Base-by-base conservation (phyloP, 2,888 invertebrate genomes). In the Phengaris arion region DNA sequence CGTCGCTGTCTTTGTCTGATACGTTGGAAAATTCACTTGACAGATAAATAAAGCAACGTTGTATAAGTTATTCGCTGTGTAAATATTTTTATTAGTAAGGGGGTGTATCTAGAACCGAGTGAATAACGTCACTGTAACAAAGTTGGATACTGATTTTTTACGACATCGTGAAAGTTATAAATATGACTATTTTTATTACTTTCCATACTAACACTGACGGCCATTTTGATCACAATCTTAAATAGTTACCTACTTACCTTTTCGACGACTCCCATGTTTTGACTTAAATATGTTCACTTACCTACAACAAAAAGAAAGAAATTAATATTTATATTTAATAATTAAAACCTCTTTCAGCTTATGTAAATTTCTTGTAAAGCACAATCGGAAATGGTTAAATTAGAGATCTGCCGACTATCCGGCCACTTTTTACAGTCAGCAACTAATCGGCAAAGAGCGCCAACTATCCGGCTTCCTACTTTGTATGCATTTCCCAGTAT, bases 291-390 rank as follows among this genome's bases (percentile, higher is more conserved):
- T 48, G 55, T 48, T 54, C 15, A 15, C 75, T 75, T 75, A 75
- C 75, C 75, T 75, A 35, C 13, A 75, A 70, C 57, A 75, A 75
- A 70, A 10, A 15, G 35, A 70, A 68, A 48, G 2, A 15, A 5
- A 57, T 74, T 2, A 45, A 7, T n/a, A 7, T 57, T 13, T 51
- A 51, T 7, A 68, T 45, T 51, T 22, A 35, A 35, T 35, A 35
- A 35, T 35, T 35, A 35, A 35, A 35, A 35, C 4, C 2, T 35
- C 35, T 35, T 35, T 35, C 4, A 35, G 35, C 35, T 35, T 35
- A 2, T 35, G 35, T 35, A 35, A 35, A 35, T 4, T 3, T 35
- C 35, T 22, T 22, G 22, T 22, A 7, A 35, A 8, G 6, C 0
- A 55, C 73, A 73, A 8, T 6, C 35, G 3, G 22, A 35, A 64